Percentiles rank a stretch among this genome's conserved stretches.
These are phyloP conservation scores for Phortica okadai DNA, from an alignment of 2,888 invertebrate genomes.

Conservation along the genomic window DNA sequence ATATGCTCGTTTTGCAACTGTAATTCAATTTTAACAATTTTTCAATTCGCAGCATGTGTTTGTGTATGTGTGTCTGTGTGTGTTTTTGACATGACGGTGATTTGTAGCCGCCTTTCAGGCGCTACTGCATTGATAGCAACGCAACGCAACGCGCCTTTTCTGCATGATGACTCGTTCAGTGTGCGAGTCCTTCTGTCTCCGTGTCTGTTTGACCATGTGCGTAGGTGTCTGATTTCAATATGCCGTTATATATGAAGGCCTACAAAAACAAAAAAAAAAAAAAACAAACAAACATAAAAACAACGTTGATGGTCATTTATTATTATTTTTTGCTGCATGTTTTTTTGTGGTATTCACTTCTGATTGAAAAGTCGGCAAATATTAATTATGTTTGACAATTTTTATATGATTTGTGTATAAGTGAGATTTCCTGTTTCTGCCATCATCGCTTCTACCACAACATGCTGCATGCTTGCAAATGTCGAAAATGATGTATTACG, in stretches of 20 bases:
- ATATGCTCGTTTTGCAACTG: constrained; percentile 63
- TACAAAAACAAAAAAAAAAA: background rate
- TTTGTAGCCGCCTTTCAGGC: constrained; percentile 62
- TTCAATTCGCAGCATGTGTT: constrained; percentile 56
- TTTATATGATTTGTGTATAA: background rate
- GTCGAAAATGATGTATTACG: too few relatives aligned
- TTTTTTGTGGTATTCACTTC: background rate
- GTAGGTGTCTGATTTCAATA: constrained; percentile 32
- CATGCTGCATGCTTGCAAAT: too few relatives aligned
- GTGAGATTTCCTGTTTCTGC: background rate
- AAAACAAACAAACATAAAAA: background rate
- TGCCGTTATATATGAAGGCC: background rate
- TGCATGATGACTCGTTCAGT: background rate
- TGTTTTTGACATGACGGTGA: constrained; percentile 74
- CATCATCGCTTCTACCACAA: background rate
- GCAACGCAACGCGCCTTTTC: constrained; percentile 26
- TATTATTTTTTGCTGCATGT: constrained; percentile 26
- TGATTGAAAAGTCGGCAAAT: background rate
- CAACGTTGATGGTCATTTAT: constrained; percentile 16
- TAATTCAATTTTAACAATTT: constrained; percentile 74
- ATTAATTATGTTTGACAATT: background rate
- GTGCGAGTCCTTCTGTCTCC: background rate
- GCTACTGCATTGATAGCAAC: constrained; percentile 38
- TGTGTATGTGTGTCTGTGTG: constrained; percentile 43
- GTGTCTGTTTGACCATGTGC: constrained; percentile 28